Conservation (phyloP, 2,113 vertebrate species). For the Nothoprocta perdicaria region DNA sequence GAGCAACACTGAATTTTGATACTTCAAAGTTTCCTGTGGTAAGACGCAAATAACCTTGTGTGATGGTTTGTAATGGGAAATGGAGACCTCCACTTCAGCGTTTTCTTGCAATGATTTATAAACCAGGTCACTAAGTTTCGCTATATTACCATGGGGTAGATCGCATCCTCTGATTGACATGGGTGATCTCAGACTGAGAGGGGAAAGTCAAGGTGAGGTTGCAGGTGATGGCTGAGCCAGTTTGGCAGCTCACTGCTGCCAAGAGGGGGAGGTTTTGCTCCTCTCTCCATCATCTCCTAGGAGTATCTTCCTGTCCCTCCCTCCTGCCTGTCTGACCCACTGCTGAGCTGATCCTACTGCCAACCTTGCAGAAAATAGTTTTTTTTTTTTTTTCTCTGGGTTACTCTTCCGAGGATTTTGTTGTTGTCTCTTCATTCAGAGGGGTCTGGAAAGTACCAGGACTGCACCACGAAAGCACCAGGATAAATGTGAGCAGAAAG, state of each 20-base stretch:
- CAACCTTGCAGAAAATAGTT: neutral
- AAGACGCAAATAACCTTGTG: neutral
- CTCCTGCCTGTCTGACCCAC: neutral
- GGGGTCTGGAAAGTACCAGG: neutral
- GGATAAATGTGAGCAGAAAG: neutral
- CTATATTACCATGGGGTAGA: neutral
- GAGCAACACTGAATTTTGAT: neutral
- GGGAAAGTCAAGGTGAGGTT: neutral
- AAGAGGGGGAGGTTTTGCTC: neutral
- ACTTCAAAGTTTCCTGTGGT: rapidly evolving
- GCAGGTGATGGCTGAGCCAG: neutral
- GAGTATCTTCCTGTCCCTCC: neutral
- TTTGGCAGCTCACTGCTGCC: neutral
- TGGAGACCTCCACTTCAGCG: neutral
- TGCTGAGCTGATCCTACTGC: neutral
- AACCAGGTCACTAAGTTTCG: neutral
- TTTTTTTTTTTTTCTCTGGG: too few species aligned
- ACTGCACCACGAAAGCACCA: too few species aligned
- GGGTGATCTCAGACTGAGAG: neutral
- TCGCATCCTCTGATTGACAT: neutral
- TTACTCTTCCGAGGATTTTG: neutral
- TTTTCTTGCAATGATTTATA: neutral
- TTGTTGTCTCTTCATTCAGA: neutral
- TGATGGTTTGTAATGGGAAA: neutral
- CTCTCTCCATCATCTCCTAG: neutral